Conservation (phyloP, 2,797 vertebrate genomes). For the Molossus alvarezi region DNA sequence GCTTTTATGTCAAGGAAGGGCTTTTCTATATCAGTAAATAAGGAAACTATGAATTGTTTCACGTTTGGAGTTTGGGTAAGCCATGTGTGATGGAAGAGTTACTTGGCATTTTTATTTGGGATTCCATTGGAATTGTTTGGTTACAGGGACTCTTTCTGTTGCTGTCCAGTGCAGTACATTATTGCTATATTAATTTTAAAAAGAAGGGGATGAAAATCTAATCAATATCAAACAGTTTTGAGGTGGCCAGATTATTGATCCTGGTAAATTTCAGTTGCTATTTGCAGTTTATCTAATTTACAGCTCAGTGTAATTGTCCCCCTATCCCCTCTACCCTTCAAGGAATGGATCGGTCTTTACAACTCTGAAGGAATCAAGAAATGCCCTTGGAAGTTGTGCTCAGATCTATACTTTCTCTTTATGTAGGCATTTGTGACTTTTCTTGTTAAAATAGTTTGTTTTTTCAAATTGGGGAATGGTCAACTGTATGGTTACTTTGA, state of each 20-base stretch:
- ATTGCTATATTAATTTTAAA: conserved; percentile 67
- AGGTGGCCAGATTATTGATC: conserved; percentile 70
- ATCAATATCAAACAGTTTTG: conserved; percentile 41
- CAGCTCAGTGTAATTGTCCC: neutral
- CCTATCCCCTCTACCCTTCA: neutral
- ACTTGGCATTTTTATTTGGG: conserved; percentile 79
- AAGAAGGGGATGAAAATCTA: conserved; percentile 56
- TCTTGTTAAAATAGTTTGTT: neutral
- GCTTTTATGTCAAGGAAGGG: conserved; percentile 80
- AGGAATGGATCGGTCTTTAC: neutral
- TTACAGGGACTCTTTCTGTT: conserved; percentile 78
- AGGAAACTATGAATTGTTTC: conserved; percentile 79
- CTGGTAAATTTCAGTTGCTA: conserved; percentile 5
- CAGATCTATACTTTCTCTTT: neutral
- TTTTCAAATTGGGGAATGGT: conserved; percentile 38
- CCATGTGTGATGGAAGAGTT: conserved; percentile 78
- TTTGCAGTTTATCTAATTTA: conserved; percentile 22
- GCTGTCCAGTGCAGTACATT: conserved; percentile 38
- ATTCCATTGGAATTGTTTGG: conserved; percentile 71
- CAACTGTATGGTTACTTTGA: conserved; percentile 41
- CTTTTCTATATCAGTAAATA: conserved; percentile 81
- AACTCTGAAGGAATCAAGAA: neutral
- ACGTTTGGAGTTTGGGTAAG: conserved; percentile 73
- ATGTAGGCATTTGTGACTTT: neutral
- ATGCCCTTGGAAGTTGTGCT: neutral